Base-by-base conservation (phyloP, 2,888 invertebrate genomes). In the Drosophila paranaensis region DNA sequence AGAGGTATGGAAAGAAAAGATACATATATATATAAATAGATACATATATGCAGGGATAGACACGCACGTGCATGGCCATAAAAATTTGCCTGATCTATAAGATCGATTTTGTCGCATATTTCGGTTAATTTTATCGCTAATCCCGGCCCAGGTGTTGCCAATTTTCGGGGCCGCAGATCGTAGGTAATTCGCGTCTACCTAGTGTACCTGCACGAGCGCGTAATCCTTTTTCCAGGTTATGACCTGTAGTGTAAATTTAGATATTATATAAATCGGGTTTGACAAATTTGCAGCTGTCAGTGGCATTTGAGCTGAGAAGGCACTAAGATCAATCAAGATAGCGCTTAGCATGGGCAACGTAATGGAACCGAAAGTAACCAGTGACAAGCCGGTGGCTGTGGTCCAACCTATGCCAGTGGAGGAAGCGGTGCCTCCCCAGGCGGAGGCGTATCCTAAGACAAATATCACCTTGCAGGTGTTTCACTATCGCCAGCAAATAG, bases 401-500 rank as follows among this genome's bases (percentile, higher is more conserved):
- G 79, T 79, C 9, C 66, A 58, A 43, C 79, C 79, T 0, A 57
- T 66, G 56, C 60, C 51, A 51, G 20, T 16, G 9, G 27, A 54
- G 40, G 42, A 55, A 13, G 2, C 30, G 9, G 2, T 2, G 20
- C 6, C 14, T 16, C 39, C 8, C 0, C 53, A 50, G 2, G 4
- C 0, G 4, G 46, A 40, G 16, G 11, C 2, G 9, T 8, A 0
- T 42, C 40, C 45, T 37, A 56, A 62, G 50, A 9, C 61, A 6
- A 89, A 75, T 66, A 74, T 85, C 3, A 60, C 63, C 1, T 74
- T 78, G 4, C 84, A 85, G 20, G 46, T 90, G n/a, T 91, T 80
- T 35, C 66, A 69, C 3, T 91, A 91, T 61, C 82, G 84, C 20
- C 82, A 90, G 61, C 72, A 84, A 50, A 72, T 91, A 16, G 55